Evolutionary conservation across 1,140 invertebrate genomes (phyloP), one percentile per base, ranked within the genome.

Genomic region (Brachionus rotundiformis): DNA sequence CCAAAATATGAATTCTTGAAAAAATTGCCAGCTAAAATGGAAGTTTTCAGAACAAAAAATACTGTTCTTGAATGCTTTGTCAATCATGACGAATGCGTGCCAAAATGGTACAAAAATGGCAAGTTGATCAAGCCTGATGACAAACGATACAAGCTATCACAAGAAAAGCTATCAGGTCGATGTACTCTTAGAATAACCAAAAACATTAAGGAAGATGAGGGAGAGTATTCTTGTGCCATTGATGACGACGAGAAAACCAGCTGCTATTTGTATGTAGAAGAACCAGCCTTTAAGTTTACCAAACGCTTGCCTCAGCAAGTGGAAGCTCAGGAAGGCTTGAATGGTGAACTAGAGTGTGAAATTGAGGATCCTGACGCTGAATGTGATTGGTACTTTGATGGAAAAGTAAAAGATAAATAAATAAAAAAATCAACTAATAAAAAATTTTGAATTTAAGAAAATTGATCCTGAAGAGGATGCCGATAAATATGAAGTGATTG

Each of bases 231-330:
- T 0, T 82, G 81, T 65, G 27, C 27, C 4, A 82, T 82, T 33
- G 49, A 75, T 31, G 54, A 82, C 27, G 81, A 71, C 1, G 65
- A 82, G n/a, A 82, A 16, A 73, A 81, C 79, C 23, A 82, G 41
- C 11, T 82, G 81, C 39, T 71, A 71, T 33, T 73, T 82, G 63
- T 82, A 73, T 44, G 65, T 82, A 23, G 63, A 82, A 76, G 81
- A 82, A 33, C 81, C 81, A 23, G 63, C 65, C 19, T 82, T 63
- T 31, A 63, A 63, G 4, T 82, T 82, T n/a, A 61, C 27, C n/a
- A 82, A 75, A 76, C 44, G 68, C 3, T 65, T 82, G 29, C 81
- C 81, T 11, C 13, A n/a, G n/a, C 47, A 49, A 44, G 47, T 82
- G 1, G 54, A 61, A 13, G 49, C 39, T 7, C 36, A 82, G 6